Evolutionary conservation across 2,888 invertebrate species (phyloP).

Genomic region (Drosophila basisetae): DNA sequence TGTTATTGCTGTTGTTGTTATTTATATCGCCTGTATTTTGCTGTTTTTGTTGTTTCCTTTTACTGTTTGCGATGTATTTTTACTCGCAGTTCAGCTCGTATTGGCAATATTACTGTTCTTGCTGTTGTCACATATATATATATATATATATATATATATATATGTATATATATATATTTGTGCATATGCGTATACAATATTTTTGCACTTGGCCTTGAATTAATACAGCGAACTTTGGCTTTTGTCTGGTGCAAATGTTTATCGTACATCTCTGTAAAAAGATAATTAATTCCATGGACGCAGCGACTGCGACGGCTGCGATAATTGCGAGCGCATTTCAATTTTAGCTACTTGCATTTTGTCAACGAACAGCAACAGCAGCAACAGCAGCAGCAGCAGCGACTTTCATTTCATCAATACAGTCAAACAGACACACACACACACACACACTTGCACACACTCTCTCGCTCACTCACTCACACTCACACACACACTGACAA

Average conservation of each 20-base stretch:
- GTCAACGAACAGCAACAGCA: constrained; percentile 47
- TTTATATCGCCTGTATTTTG: background rate
- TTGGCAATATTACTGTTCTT: constrained; percentile 20
- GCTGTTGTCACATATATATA: background rate
- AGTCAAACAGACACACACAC: constrained; percentile 17
- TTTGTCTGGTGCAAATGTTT: constrained; percentile 69
- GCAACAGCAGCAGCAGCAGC: constrained; percentile 13
- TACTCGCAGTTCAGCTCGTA: constrained; percentile 4
- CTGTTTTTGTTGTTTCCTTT: constrained; percentile 25
- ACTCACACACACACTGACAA: constrained; percentile 17
- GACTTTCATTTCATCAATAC: constrained; percentile 58
- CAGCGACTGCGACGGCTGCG: constrained; percentile 38
- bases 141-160: constrained; percentile 7
- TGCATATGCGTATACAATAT: constrained; percentile 20
- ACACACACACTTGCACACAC: background rate
- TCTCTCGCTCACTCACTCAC: constrained; percentile 1
- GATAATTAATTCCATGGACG: constrained; percentile 72
- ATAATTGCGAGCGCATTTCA: constrained; percentile 78
- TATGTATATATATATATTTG: constrained; percentile 11
- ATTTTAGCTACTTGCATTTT: constrained; percentile 73
- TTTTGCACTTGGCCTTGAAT: constrained; percentile 83
- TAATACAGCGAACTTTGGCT: constrained; percentile 84
- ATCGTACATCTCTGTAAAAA: constrained; percentile 80
- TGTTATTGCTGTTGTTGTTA: background rate
- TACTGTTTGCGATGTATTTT: constrained; percentile 38